A percentile compares a stretch with the other conserved stretches of the same genome.
These are phyloP conservation scores for Porites divaricata DNA, from an alignment of 92 coral and sea anemone genomes.

Conservation along the genomic window DNA sequence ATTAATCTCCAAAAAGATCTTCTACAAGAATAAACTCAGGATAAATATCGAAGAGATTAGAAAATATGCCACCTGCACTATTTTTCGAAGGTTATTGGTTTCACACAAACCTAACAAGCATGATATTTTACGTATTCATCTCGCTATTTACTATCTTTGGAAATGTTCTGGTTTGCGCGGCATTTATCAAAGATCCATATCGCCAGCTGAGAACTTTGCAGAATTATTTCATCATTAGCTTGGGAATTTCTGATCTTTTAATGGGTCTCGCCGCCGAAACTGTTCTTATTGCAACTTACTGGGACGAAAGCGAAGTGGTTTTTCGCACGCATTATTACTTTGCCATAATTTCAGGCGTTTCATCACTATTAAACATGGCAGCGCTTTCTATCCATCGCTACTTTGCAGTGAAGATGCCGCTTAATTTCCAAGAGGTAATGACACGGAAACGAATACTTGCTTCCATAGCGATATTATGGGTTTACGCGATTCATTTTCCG, in stretches of 20 bases:
- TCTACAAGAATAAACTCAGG: neutral
- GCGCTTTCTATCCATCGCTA: conserved; percentile 81
- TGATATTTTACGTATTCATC: conserved; percentile 63
- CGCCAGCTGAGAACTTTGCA: conserved; percentile 71
- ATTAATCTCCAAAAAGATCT: neutral
- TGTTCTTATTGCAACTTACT: conserved; percentile 71
- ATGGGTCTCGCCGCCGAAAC: conserved; percentile 82
- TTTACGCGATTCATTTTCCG: conserved; percentile 67
- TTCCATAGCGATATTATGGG: conserved; percentile 68
- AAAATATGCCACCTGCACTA: conserved; percentile 17
- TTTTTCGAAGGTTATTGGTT: conserved; percentile 88
- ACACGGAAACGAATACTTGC: conserved; percentile 58
- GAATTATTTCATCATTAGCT: conserved; percentile 72
- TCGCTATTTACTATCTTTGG: conserved; percentile 67
- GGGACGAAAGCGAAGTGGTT: conserved; percentile 52
- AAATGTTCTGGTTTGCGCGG: conserved; percentile 66
- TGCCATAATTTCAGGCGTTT: conserved; percentile 71
- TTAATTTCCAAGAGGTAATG: conserved; percentile 63
- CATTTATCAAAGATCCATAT: conserved; percentile 71
- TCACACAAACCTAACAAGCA: conserved; percentile 61
- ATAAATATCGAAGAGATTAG: neutral
- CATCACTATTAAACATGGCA: conserved; percentile 75
- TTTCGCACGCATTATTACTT: conserved; percentile 71
- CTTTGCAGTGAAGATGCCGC: conserved; percentile 70
- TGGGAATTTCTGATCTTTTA: conserved; percentile 75